Conservation (phyloP, 2,113 vertebrate genomes). For the Pithys albifrons region DNA sequence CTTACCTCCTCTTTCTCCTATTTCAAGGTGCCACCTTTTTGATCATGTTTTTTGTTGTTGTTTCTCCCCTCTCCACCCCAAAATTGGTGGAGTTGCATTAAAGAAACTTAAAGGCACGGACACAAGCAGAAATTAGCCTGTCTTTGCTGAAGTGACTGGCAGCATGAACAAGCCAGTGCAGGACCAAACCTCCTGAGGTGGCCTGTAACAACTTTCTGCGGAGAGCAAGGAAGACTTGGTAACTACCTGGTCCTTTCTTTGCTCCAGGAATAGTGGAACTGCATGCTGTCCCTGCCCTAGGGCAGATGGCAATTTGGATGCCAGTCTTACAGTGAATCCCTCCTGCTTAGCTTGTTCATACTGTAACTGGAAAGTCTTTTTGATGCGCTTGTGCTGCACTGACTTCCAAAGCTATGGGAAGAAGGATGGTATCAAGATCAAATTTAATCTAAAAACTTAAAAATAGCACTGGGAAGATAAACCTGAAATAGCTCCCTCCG, state of each 20-base stretch:
- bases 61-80: neutral
- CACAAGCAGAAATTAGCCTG: neutral
- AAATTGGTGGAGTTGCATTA: neutral
- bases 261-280: slow-evolving; percentile 23
- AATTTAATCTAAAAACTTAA: slow-evolving; percentile 50
- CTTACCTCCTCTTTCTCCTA: neutral
- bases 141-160: neutral
- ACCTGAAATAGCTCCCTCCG: slow-evolving; percentile 26
- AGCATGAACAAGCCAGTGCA: neutral
- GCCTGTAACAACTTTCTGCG: neutral
- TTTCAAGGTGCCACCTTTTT: neutral
- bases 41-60: neutral
- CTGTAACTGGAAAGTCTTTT: neutral
- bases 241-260: neutral
- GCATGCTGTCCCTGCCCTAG: neutral
- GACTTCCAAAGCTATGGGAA: neutral
- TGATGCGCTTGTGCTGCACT: neutral
- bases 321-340: neutral
- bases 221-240: neutral
- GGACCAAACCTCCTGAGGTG: neutral
- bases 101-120: neutral
- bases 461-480: slow-evolving; percentile 30
- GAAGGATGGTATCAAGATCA: neutral
- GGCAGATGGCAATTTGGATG: slow-evolving; percentile 21
- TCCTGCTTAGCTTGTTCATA: neutral